Evolutionary conservation across 2,888 invertebrate species (phyloP).

Genomic region (Stenodema calcarata): DNA sequence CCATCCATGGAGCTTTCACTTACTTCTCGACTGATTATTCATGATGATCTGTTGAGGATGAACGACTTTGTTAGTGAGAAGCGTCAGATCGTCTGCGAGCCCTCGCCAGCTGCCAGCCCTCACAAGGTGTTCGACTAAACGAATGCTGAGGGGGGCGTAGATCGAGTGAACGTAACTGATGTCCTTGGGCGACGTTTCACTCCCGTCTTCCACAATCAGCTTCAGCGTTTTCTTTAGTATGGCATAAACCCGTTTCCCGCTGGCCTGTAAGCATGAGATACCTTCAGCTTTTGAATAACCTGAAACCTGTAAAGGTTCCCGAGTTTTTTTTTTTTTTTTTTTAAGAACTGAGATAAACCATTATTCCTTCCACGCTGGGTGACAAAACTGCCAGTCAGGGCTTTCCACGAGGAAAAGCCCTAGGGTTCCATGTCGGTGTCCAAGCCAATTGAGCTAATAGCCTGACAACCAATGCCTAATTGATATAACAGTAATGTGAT

Average conservation of each 20-base stretch:
- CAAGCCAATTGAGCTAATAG: too few species aligned
- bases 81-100: slow-evolving; percentile 81
- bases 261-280: slow-evolving; percentile 39
- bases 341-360: too few species aligned
- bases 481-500: too few species aligned
- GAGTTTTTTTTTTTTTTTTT: too few species aligned
- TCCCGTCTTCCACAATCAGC: slow-evolving; percentile 86
- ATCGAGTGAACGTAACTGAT: slow-evolving; percentile 91
- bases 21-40: slow-evolving; percentile 56
- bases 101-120: slow-evolving; percentile 79
- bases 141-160: slow-evolving; percentile 90
- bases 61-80: slow-evolving; percentile 79
- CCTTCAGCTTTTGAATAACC: too few species aligned
- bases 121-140: slow-evolving; percentile 81
- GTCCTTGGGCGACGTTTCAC: slow-evolving; percentile 82
- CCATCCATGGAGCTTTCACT: too few species aligned
- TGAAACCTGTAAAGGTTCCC: too few species aligned
- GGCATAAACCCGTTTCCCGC: slow-evolving; percentile 69
- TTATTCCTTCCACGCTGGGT: too few species aligned
- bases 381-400: too few species aligned
- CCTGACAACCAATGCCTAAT: too few species aligned
- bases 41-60: slow-evolving; percentile 57
- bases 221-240: slow-evolving; percentile 79
- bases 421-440: too few species aligned
- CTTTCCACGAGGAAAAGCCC: too few species aligned